Conservation (phyloP, 2,797 vertebrate genomes). For the Enteromius mattozi region DNA sequence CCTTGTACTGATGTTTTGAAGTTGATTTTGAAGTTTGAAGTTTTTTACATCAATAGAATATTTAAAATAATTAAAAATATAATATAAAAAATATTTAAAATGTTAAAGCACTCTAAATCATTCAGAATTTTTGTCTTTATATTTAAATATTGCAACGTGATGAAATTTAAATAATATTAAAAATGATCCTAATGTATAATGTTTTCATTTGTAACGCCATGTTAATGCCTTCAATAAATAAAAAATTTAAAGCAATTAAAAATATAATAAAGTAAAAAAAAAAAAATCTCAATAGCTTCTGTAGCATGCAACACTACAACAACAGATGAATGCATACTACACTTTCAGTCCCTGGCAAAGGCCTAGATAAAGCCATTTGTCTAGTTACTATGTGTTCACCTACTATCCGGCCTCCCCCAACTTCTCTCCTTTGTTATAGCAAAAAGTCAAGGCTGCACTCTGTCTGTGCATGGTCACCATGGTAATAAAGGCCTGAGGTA, state of each 20-base stretch:
- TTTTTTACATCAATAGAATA: background rate
- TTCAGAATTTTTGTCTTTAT: background rate
- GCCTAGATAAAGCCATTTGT: constrained; percentile 46
- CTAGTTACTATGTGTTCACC: constrained; percentile 65
- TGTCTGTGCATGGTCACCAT: constrained; percentile 74
- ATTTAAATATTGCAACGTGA: background rate
- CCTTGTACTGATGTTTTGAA: background rate
- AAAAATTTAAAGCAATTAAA: background rate
- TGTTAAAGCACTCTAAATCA: background rate
- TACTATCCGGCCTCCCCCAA: constrained; percentile 50
- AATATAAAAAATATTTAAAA: background rate
- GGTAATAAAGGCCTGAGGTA: constrained; percentile 63
- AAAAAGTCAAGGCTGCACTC: constrained; percentile 73
- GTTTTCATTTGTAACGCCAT: background rate
- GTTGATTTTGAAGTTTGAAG: background rate
- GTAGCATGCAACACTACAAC: background rate
- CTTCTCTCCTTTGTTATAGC: constrained; percentile 72
- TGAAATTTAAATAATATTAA: no score
- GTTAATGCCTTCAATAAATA: background rate
- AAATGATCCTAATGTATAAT: background rate
- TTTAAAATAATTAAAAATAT: background rate
- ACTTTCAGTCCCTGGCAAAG: constrained; percentile 15
- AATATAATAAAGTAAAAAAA: background rate
- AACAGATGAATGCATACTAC: constrained; percentile 43
- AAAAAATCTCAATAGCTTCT: background rate